Evolutionary conservation across 2,797 vertebrate species (phyloP).

Genomic region (Meda fulgida): DNA sequence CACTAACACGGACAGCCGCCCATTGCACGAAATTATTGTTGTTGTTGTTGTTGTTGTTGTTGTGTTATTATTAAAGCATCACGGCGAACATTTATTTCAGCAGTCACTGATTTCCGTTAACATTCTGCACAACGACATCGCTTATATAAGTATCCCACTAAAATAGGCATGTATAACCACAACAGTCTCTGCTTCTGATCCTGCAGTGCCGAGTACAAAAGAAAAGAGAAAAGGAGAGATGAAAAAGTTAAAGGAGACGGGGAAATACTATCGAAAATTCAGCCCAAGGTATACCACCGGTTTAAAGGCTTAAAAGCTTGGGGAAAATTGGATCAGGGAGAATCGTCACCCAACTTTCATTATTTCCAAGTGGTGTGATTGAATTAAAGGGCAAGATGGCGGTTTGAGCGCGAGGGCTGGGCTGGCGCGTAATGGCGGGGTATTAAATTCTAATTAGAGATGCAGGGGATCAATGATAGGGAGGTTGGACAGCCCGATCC

Average conservation of each 20-base stretch:
- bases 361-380: constrained; percentile 99
- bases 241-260: constrained; percentile 52
- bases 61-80: background rate
- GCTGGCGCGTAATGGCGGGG: constrained; percentile 96
- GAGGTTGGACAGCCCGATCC: constrained; percentile 99
- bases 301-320: constrained; percentile 99
- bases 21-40: background rate
- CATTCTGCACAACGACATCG: background rate
- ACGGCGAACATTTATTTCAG: background rate
- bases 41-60: background rate
- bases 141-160: constrained; percentile 63
- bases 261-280: constrained; percentile 90
- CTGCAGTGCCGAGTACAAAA: background rate
- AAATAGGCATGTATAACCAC: constrained; percentile 74
- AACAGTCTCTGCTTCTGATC: constrained; percentile 2
- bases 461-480: constrained; percentile 99
- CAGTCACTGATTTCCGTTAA: background rate
- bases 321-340: constrained; percentile 99
- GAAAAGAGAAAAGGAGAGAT: constrained; percentile 59
- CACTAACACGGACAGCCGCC: too few relatives aligned
- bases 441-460: constrained; percentile 99
- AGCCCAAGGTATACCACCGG: constrained; percentile 96
- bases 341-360: constrained; percentile 99
- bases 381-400: constrained; percentile 99
- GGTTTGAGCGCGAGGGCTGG: constrained; percentile 86